Base-by-base conservation (phyloP, 2,113 vertebrate genomes). In the Myotis yumanensis region DNA sequence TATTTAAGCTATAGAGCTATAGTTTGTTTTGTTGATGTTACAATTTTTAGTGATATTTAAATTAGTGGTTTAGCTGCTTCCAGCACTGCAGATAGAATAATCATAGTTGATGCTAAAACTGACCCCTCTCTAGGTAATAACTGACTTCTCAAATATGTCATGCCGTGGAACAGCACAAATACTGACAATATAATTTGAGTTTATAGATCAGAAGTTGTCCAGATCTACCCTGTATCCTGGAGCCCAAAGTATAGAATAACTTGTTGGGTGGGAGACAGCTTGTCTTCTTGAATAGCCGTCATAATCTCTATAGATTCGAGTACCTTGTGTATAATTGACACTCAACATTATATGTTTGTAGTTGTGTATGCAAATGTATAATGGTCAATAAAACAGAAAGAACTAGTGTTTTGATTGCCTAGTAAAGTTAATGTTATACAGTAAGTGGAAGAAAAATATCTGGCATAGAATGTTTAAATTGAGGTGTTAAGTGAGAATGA, bases 1-100 rank as follows among this genome's bases (percentile, higher is more conserved):
- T 80, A 57, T 91, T 86, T 85, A 76, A 83, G 46, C 76, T 79
- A 4, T 52, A 51, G 46, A 83, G 46, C 72, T 79, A 7, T 52
- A 51, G 46, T 72, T 84, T 88, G 72, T 90, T 86, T 85, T 48
- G 35, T 79, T 89, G 68, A 75, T 52, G 85, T 95, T 54, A 64
- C 12, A 37, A 20, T 59, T 35, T 88, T 92, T 86, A 73, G 76
- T 25, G 22, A 35, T 85, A 25, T 96, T 86, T 48, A 35, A 83
- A 62, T 92, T 40, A 25, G 43, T 85, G 51, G 17, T 82, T 88
- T 71, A 76, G 68, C 48, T 40, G 20, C 66, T 91, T 25, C 9
- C 57, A 59, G 54, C 25, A 32, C 73, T 80, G 20, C 43, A 69
- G 64, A 76, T 28, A 89, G 57, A 83, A 86, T 66, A 66, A 35